phyloP scores from a whole-genome alignment of 2,113 vertebrate species.

The Neomonachus schauinslandi region DNA sequence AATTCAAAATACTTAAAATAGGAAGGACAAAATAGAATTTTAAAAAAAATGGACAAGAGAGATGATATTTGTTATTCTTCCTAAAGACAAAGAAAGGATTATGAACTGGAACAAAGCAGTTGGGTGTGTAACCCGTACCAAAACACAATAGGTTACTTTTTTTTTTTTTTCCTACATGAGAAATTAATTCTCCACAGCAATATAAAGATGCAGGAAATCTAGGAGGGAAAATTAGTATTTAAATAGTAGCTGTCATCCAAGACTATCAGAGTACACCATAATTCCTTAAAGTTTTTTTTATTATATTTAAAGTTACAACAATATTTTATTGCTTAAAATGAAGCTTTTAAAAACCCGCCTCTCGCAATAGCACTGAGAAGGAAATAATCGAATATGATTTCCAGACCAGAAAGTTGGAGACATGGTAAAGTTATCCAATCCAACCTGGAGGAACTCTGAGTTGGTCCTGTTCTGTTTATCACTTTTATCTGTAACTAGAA shows the following conservation, averaged over 20 bases:
- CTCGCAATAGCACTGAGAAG: background rate
- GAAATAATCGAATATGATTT: background rate
- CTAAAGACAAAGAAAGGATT: background rate
- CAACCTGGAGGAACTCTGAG: background rate
- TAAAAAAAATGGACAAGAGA: background rate
- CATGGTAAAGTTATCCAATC: background rate
- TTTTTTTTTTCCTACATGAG: background rate
- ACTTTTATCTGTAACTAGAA: background rate
- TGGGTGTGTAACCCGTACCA: background rate
- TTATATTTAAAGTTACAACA: constrained; percentile 35
- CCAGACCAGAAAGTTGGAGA: background rate
- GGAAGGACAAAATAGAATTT: background rate
- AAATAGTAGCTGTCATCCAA: constrained; percentile 28
- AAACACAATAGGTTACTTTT: background rate
- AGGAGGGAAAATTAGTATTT: constrained; percentile 12
- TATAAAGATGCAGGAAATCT: background rate
- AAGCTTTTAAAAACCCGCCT: background rate
- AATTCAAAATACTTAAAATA: background rate
- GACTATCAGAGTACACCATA: background rate
- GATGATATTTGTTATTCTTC: background rate
- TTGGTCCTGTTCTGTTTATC: background rate
- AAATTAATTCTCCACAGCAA: constrained; percentile 33
- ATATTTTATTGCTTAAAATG: constrained; percentile 55
- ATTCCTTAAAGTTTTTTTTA: background rate
- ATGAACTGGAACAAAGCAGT: background rate